phyloP scores from a whole-genome alignment of 2,888 invertebrate genomes.

The Esperia sulphurella region DNA sequence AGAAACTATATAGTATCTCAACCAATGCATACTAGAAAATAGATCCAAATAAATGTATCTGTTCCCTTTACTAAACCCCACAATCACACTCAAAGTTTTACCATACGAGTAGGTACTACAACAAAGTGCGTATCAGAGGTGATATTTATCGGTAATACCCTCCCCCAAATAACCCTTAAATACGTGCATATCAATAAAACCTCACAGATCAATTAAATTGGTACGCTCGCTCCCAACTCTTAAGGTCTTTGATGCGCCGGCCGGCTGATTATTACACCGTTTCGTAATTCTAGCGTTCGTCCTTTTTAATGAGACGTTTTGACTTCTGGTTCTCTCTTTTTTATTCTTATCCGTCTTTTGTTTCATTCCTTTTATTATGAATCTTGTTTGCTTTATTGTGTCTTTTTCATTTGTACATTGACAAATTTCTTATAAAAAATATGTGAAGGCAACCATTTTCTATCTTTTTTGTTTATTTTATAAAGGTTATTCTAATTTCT shows the following conservation, averaged over 20 bases:
- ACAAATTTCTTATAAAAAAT: too few relatives aligned
- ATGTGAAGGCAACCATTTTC: too few relatives aligned
- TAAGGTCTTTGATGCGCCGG: slow-evolving; percentile 15
- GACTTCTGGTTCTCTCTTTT: too few relatives aligned
- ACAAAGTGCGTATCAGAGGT: not conserved
- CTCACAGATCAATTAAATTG: slow-evolving; percentile 19
- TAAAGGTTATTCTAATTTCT: too few relatives aligned
- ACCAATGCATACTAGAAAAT: not conserved
- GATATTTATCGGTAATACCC: slow-evolving; percentile 8
- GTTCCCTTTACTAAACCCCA: not conserved
- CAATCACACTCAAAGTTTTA: not conserved
- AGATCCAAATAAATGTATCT: not conserved
- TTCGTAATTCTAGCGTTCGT: slow-evolving; percentile 16
- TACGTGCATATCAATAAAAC: slow-evolving; percentile 16
- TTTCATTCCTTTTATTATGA: too few relatives aligned
- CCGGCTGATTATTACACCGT: slow-evolving; percentile 21
- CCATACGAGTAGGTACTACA: slow-evolving; percentile 1
- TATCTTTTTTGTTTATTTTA: too few relatives aligned
- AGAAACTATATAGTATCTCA: too few relatives aligned
- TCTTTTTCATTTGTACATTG: too few relatives aligned
- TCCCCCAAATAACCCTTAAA: slow-evolving; percentile 14
- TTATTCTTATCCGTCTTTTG: too few relatives aligned
- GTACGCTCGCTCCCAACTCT: slow-evolving; percentile 9
- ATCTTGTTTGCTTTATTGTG: too few relatives aligned
- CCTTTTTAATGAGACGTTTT: not conserved